phyloP scores from a whole-genome alignment of 2,113 vertebrate species.

The Saimiri boliviensis region DNA sequence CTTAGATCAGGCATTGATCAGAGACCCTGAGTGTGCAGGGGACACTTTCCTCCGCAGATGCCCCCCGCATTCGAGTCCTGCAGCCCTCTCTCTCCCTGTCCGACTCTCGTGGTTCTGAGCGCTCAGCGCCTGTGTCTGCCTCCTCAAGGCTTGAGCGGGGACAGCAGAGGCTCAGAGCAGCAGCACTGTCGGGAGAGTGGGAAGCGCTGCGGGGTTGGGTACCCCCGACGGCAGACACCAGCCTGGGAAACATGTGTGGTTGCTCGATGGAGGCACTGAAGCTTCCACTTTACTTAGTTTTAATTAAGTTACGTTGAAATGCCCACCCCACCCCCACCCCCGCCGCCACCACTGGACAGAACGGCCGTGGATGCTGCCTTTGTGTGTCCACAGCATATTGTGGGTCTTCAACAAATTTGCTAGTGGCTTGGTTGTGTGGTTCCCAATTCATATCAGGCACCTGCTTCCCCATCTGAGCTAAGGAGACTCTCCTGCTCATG shows the following conservation, averaged over 20 bases:
- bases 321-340: fast-evolving
- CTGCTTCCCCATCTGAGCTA: not conserved
- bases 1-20: not conserved
- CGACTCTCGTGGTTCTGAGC: fast-evolving
- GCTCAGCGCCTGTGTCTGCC: fast-evolving
- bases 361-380: fast-evolving
- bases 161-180: not conserved
- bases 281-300: not conserved
- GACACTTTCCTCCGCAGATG: fast-evolving
- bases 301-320: not conserved
- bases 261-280: fast-evolving
- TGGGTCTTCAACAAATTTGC: fast-evolving
- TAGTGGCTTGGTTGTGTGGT: not conserved
- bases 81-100: fast-evolving
- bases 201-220: too few relatives aligned
- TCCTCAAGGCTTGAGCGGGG: not conserved
- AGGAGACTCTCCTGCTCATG: too few relatives aligned
- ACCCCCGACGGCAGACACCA: too few relatives aligned
- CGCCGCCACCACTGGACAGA: not conserved
- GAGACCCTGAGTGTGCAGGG: not conserved
- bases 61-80: fast-evolving
- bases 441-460: fast-evolving
- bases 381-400: not conserved
- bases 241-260: too few relatives aligned
- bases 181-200: fast-evolving